A percentile compares a stretch with the other conserved stretches of the same genome.
Conservation (phyloP, 2,113 vertebrate genomes). For the Psittacula cyanocephala region DNA sequence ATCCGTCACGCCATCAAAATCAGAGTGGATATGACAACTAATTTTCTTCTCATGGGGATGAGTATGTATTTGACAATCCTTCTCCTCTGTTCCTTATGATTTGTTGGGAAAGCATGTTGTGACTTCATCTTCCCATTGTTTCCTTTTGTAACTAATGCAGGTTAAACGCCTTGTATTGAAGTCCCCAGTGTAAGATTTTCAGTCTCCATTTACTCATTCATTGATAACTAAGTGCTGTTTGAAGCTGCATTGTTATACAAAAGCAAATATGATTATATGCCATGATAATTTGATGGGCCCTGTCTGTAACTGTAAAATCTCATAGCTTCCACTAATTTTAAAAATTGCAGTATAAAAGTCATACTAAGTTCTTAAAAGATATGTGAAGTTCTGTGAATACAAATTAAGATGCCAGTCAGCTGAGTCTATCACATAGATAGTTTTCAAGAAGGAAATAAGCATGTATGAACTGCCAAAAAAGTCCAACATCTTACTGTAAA, state of each 20-base stretch:
- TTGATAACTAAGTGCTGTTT: neutral
- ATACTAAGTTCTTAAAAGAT: neutral
- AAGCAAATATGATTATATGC: neutral
- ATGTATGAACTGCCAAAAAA: neutral
- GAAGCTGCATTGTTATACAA: neutral
- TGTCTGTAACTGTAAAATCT: neutral
- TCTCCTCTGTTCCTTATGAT: neutral
- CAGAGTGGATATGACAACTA: neutral
- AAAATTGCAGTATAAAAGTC: neutral
- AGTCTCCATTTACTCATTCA: neutral
- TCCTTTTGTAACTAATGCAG: neutral
- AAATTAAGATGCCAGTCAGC: neutral
- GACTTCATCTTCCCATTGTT: neutral
- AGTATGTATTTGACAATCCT: neutral
- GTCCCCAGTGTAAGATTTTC: neutral
- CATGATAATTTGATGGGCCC: neutral
- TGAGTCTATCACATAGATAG: neutral
- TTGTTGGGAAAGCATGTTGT: neutral
- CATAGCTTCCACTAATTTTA: neutral
- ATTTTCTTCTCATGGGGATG: neutral
- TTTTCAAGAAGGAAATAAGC: neutral
- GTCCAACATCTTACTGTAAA: neutral
- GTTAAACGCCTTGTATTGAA: neutral
- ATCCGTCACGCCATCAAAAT: neutral
- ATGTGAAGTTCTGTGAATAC: neutral